A percentile compares a stretch with the other conserved stretches of the same genome.
These are phyloP conservation scores for Morinoia aosen DNA, from an alignment of 2,888 invertebrate genomes.

Conservation along the genomic window DNA sequence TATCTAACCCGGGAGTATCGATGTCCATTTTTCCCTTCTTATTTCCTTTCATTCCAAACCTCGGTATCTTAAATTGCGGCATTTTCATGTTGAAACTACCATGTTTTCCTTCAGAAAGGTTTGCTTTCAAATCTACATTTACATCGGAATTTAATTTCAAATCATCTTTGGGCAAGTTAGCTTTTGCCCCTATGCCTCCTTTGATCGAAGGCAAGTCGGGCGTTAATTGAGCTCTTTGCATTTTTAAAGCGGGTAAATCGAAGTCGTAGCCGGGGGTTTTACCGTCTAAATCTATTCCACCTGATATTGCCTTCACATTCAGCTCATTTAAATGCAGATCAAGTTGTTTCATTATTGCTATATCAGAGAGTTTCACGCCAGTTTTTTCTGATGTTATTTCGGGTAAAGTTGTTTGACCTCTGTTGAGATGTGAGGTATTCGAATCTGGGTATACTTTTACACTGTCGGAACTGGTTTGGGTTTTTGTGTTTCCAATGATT, in stretches of 20 bases:
- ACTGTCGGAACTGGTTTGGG: no score
- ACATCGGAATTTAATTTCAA: not conserved
- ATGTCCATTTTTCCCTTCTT: not conserved
- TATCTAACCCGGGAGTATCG: slow-evolving; percentile 20
- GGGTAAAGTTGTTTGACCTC: not conserved
- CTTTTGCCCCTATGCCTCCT: no score
- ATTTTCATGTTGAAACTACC: slow-evolving; percentile 13
- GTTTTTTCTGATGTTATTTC: not conserved
- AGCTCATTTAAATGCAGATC: not conserved
- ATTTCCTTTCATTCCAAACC: not conserved
- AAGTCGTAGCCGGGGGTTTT: slow-evolving; percentile 2
- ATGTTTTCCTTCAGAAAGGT: not conserved
- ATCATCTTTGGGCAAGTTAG: not conserved
- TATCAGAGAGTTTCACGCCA: no score
- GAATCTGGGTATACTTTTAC: not conserved
- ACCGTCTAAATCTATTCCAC: slow-evolving; percentile 29
- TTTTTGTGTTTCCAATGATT: no score
- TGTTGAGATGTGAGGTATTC: not conserved
- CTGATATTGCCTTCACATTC: not conserved
- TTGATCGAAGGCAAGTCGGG: no score
- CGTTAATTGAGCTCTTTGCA: not conserved
- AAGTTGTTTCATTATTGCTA: not conserved
- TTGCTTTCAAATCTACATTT: not conserved
- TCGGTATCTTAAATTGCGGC: not conserved
- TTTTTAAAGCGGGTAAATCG: not conserved